phyloP scores from a whole-genome alignment of 2,888 invertebrate genomes.

The Tetheella fluctuosa region DNA sequence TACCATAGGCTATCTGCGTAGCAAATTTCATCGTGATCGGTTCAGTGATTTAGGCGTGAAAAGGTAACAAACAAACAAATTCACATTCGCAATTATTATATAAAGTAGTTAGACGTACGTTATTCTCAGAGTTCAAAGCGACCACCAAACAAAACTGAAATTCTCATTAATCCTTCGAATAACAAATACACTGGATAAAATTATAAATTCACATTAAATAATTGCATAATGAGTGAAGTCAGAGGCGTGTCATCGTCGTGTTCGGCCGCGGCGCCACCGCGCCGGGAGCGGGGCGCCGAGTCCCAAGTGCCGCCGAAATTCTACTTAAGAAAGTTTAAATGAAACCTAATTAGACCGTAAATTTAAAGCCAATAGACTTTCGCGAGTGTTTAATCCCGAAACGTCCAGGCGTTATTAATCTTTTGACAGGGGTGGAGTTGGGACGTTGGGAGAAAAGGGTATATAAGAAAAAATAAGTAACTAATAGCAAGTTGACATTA shows the following conservation, averaged over 20 bases:
- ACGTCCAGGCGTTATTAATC: constrained; percentile 55
- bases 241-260: background rate
- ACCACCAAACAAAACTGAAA: too few relatives aligned
- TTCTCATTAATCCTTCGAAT: too few relatives aligned
- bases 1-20: too few relatives aligned
- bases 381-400: constrained; percentile 54
- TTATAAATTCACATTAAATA: background rate
- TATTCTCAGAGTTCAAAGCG: too few relatives aligned
- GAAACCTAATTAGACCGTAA: constrained; percentile 61
- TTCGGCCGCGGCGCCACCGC: too few relatives aligned
- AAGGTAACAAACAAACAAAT: too few relatives aligned
- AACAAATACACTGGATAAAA: too few relatives aligned
- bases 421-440: constrained; percentile 38
- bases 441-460: constrained; percentile 10
- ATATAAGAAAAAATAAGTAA: background rate
- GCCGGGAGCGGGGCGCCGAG: background rate
- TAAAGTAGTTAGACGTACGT: too few relatives aligned
- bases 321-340: constrained; percentile 51
- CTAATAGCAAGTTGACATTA: background rate
- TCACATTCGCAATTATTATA: too few relatives aligned
- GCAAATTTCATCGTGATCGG: too few relatives aligned
- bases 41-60: too few relatives aligned
- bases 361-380: constrained; percentile 61
- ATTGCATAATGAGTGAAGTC: constrained; percentile 15
- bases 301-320: constrained; percentile 28